Evolutionary conservation across 2,113 vertebrate genomes (phyloP), one percentile per base, ranked within the genome.

Genomic region (Petaurus breviceps): DNA sequence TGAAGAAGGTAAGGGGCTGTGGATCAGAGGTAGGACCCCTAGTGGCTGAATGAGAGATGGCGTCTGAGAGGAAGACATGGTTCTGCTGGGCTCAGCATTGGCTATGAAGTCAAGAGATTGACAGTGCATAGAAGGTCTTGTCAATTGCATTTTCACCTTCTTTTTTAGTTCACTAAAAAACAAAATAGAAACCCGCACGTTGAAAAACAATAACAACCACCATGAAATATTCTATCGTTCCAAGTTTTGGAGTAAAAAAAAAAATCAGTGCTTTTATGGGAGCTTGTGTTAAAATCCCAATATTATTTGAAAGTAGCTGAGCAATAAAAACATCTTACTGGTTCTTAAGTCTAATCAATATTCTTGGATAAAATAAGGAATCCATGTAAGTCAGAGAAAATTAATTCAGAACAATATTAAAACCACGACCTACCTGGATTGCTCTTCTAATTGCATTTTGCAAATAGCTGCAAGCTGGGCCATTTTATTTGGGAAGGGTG

Each of bases 381-480:
- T 77, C 61, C 54, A 90, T 93, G 52, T 3, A 47, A 47, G 31
- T 28, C 49, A 92, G 28, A 0, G 12, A 24, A 52, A 90, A 61
- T 53, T 14, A 91, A 93, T 25, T 68, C 54, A 46, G 24, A 46
- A 91, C 16, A 49, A 50, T 43, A 9, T 61, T 90, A 53, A 5
- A 28, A 50, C 68, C 43, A 57, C 95, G 94, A 98, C 99, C 99
- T 98, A 99, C 99, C 94, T 98, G 9, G 99, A 98, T 94, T 99
- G 99, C 96, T 99, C 99, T 97, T 99, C 99, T 68, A 99, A 98
- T 93, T 99, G 98, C 57, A 99, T 98, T 97, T 99, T 99, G 97
- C 99, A 98, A 23, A 99, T 99, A 90, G 99, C 98, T 50, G 99
- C 99, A 2, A 99, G 99, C 92, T 99, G 99, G 92, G 99, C 98